Evolutionary conservation across 2,888 invertebrate genomes (phyloP), one percentile per base, ranked within the genome.

Genomic region (Ectemnius lituratus): DNA sequence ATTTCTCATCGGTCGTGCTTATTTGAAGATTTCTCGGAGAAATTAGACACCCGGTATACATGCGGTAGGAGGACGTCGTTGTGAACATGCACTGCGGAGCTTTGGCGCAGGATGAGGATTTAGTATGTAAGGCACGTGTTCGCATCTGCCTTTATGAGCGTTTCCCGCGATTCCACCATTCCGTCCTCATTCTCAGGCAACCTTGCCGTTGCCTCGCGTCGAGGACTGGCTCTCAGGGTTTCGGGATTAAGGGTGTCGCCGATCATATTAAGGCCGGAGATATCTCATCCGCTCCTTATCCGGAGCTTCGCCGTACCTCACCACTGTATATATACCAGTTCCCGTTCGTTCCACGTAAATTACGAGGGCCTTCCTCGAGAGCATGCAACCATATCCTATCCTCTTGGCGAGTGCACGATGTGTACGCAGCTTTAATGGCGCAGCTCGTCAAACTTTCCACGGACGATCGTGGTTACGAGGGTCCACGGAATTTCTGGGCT

Each of bases 121-220:
- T 78, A 86, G 89, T 88, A 90, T 90, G 90, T 89, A 87, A 88
- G 85, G 89, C 90, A 90, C 90, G 90, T 88, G 88, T 87, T 88
- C 87, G 87, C 88, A 88, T 90, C 88, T 86, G 86, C 87, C 88
- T 89, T 90, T 90, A 90, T 88, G 90, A 90, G 87, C 85, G 86
- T 86, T 89, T 85, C 83, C 84, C 78, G 86, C 86, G 85, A 87
- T 88, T 88, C 84, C 86, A 84, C 86, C 87, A 84, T 88, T 87
- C 88, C 88, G 85, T 86, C 83, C 88, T 88, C 87, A 86, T 89
- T 90, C 87, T 86, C 85, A 73, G 77, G 79, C 79, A 81, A 78
- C 76, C 83, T 80, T 78, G 81, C 78, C 77, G 37, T 52, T 16
- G 16, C n/a, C 52, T 14, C 52, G 68, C 66, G 52, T 27, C 67